Evolutionary conservation across 2,888 invertebrate species (phyloP).

Genomic region (Acanthosepion pharaonis): DNA sequence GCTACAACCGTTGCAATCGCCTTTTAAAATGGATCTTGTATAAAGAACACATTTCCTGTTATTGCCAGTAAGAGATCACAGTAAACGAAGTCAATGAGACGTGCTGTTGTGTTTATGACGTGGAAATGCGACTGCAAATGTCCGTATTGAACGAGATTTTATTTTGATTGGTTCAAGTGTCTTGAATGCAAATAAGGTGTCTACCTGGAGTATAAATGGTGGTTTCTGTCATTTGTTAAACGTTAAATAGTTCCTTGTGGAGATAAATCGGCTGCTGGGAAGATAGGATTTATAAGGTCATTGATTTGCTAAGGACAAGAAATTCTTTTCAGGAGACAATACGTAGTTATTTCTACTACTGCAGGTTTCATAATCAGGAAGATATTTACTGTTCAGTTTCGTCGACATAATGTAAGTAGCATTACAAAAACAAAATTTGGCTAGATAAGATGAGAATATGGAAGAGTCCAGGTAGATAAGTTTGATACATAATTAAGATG

Average conservation of each 20-base stretch:
- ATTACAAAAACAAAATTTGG: too few relatives aligned
- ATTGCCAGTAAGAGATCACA: too few relatives aligned
- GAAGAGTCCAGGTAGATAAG: background rate
- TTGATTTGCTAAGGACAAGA: background rate
- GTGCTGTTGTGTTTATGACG: background rate
- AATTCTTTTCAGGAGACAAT: background rate
- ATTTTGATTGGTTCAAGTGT: background rate
- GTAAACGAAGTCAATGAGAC: too few relatives aligned
- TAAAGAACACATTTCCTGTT: too few relatives aligned
- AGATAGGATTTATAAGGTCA: background rate
- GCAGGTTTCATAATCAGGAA: background rate
- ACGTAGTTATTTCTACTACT: background rate
- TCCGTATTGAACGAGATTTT: background rate
- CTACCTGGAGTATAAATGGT: background rate
- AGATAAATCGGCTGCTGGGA: background rate
- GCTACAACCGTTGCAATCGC: too few relatives aligned
- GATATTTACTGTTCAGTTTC: background rate
- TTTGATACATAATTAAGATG: background rate
- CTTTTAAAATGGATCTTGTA: too few relatives aligned
- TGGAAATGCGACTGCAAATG: background rate
- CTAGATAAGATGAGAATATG: too few relatives aligned
- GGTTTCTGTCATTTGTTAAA: background rate
- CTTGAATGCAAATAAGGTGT: background rate
- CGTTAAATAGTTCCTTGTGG: background rate
- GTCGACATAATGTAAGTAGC: background rate